Base-by-base conservation (phyloP, 2,797 vertebrate genomes). In the Mycteria americana region DNA sequence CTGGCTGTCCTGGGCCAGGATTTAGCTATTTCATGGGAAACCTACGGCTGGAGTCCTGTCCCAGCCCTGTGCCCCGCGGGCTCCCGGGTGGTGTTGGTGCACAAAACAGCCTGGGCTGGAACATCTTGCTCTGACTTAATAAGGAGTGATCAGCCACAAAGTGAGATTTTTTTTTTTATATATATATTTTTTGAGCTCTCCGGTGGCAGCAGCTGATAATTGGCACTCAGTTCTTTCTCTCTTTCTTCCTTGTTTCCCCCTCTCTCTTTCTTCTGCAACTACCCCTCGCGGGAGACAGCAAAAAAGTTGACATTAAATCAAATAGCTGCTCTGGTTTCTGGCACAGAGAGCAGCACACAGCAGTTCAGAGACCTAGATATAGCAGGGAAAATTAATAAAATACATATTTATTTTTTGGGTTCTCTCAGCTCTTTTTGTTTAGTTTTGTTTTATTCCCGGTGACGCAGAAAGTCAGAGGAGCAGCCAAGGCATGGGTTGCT, bases 241-340 rank as follows among this genome's bases (percentile, higher is more conserved):
- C 88, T 94, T 95, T 94, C 78, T 91, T 93, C 93, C 69, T 87
- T 7, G 0, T 77, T 88, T 89, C 37, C 78, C 56, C 53, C 57
- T 77, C 79, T 93, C 83, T 86, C 59, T 94, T 80, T 69, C 90
- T 91, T 95, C 93, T 88, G 11, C 33, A n/a, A 4, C 62, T 93
- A 16, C 90, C 63, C 83, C 97, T 95, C 80, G 3, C 9, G 91
- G 81, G 96, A 93, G 85, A 70, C 92, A 69, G 87, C 86, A 69
- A 48, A 60, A 93, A 92, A 94, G 95, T 73, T 97, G 95, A 95
- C 39, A 62, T 93, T 92, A 97, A 97, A 96, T 96, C 92, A 96
- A 96, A 92, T 89, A 62, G 65, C 88, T 94, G 79, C 86, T 93
- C 88, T 81, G 85, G 25, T 95, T 81, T 57, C 75, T 95, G 94